Percentiles rank a stretch among this genome's conserved stretches.
Conservation (phyloP, 2,113 vertebrate species). For the Grammomys dolichurus region DNA sequence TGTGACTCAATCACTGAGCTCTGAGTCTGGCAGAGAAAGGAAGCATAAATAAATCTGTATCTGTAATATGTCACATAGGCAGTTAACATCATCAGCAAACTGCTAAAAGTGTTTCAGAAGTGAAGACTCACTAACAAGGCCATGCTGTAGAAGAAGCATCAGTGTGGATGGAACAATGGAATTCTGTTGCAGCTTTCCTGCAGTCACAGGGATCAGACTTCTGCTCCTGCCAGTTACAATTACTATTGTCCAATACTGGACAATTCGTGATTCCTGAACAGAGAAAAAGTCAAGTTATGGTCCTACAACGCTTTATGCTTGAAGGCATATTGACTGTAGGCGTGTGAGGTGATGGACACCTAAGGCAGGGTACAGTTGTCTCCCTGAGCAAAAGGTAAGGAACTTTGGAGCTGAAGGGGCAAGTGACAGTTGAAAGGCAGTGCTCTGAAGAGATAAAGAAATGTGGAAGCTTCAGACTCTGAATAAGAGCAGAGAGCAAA, state of each 20-base stretch:
- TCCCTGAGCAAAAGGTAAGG: not conserved
- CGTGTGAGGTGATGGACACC: not conserved
- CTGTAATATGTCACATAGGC: constrained; percentile 16
- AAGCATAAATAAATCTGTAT: not conserved
- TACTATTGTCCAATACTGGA: too few species aligned
- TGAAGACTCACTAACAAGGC: not conserved
- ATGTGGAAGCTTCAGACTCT: not conserved
- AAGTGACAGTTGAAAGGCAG: not conserved
- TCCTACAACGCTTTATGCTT: not conserved
- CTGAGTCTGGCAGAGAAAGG: not conserved
- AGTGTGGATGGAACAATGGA: not conserved
- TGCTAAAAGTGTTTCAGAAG: constrained; percentile 38
- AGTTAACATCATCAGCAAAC: not conserved
- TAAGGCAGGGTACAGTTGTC: not conserved
- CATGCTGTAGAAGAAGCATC: not conserved
- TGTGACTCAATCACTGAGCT: constrained; percentile 11
- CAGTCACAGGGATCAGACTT: not conserved
- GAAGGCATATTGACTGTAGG: too few species aligned
- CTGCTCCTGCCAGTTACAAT: not conserved
- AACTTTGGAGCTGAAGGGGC: not conserved
- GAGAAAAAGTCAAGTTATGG: not conserved
- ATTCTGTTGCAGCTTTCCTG: not conserved
- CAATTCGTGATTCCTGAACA: not conserved
- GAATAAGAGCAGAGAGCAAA: not conserved
- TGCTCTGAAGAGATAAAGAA: constrained; percentile 22